Conservation (phyloP, 2,888 invertebrate species). For the Eupsilia transversa region DNA sequence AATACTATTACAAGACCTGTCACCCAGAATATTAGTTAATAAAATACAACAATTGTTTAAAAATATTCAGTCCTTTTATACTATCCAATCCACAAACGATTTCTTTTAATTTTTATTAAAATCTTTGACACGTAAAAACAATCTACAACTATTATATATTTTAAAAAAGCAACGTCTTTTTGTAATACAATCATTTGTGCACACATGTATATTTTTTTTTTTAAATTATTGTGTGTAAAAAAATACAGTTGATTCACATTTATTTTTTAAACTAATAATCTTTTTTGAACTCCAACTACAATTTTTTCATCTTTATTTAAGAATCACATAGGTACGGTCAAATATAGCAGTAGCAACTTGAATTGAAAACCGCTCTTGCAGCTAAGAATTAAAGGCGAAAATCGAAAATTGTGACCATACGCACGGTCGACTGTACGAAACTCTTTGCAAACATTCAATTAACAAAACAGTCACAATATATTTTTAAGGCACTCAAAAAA, state of each 20-base stretch:
- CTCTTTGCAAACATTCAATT: background rate
- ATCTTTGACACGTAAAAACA: background rate
- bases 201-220: too few species aligned
- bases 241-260: background rate
- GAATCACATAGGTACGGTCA: background rate
- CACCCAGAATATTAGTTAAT: constrained; percentile 43
- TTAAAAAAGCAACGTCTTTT: background rate
- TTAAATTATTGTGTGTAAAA: too few species aligned
- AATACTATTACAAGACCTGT: constrained; percentile 35
- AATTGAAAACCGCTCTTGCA: background rate
- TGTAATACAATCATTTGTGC: background rate
- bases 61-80: constrained; percentile 46
- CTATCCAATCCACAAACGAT: constrained; percentile 48
- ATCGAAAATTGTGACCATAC: background rate
- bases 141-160: too few species aligned
- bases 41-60: constrained; percentile 48
- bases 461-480: background rate
- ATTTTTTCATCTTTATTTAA: background rate
- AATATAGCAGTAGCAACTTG: background rate
- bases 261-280: background rate
- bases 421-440: background rate
- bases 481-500: constrained; percentile 12
- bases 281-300: background rate
- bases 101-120: constrained; percentile 4
- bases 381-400: constrained; percentile 5